phyloP scores from a whole-genome alignment of 2,888 invertebrate genomes.

The Cacoxenus indagator region DNA sequence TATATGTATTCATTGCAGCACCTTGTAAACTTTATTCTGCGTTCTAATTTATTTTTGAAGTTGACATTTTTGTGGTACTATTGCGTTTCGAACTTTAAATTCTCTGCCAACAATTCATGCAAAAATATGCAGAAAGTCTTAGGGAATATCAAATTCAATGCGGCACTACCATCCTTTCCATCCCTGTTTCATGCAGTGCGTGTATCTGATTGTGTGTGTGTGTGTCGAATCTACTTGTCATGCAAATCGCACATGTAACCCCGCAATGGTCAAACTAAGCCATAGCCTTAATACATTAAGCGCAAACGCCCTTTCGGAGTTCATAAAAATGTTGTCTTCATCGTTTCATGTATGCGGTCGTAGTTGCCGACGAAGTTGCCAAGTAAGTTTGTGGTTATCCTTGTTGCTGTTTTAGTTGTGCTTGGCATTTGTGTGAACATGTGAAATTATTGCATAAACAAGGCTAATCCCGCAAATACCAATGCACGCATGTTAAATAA shows the following conservation, averaged over 20 bases:
- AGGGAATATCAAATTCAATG: neutral
- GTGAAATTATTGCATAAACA: conserved; percentile 13
- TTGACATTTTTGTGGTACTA: neutral
- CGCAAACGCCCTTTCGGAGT: conserved; percentile 2
- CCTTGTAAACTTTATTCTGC: neutral
- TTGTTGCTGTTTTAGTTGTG: neutral
- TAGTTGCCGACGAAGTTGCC: neutral
- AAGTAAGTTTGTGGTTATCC: neutral
- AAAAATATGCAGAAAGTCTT: no score
- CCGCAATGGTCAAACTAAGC: conserved; percentile 9
- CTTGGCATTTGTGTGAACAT: neutral
- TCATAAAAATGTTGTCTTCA: conserved; percentile 15
- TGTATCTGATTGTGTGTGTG: no score
- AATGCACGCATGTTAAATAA: conserved; percentile 18
- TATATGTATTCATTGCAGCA: no score
- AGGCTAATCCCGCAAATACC: conserved; percentile 11
- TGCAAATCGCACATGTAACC: conserved; percentile 10
- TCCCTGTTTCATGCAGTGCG: neutral
- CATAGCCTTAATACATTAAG: conserved; percentile 13
- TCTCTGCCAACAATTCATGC: no score
- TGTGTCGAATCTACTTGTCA: conserved; percentile 1
- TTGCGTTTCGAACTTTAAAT: neutral
- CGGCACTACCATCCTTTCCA: no score
- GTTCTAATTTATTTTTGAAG: neutral
- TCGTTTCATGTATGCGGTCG: neutral